These are phyloP conservation scores for Dilophus febrilis DNA, from an alignment of 2,888 invertebrate species.

Conservation along the genomic window DNA sequence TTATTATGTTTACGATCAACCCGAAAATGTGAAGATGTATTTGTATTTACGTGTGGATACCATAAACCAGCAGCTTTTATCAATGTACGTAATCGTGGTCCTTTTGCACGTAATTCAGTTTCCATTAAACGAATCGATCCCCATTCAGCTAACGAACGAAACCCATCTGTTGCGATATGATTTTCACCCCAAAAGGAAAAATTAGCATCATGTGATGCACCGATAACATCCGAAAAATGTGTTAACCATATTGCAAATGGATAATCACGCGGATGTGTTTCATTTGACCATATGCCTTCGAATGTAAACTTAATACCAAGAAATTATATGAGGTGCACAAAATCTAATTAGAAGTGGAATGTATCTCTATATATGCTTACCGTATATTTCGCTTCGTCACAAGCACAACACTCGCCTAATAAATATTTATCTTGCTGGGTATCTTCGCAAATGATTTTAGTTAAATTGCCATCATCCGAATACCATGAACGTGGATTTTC, in stretches of 20 bases:
- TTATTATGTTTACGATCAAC: constrained; percentile 73
- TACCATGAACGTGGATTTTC: constrained; percentile 71
- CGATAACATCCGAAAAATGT: constrained; percentile 94
- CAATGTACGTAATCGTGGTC: constrained; percentile 57
- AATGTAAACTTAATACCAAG: constrained; percentile 45
- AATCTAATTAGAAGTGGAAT: neutral
- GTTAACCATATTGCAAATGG: constrained; percentile 80
- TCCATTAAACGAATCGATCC: constrained; percentile 80
- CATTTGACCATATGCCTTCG: constrained; percentile 89
- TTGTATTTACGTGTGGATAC: constrained; percentile 74
- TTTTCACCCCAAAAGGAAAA: constrained; percentile 87
- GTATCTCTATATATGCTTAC: constrained; percentile 30
- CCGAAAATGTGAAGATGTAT: constrained; percentile 63
- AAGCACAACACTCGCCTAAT: constrained; percentile 68
- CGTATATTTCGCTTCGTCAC: constrained; percentile 91
- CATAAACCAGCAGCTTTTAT: constrained; percentile 81
- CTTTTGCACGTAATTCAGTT: constrained; percentile 72
- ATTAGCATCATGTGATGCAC: constrained; percentile 79
- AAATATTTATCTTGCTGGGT: constrained; percentile 36
- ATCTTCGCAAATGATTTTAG: constrained; percentile 63
- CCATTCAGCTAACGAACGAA: constrained; percentile 48
- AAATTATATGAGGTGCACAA: neutral
- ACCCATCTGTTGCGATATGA: constrained; percentile 70
- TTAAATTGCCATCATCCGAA: constrained; percentile 72
- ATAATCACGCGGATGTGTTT: constrained; percentile 92